A percentile compares a stretch with the other conserved stretches of the same genome.
phyloP scores from a whole-genome alignment of 2,797 vertebrate species.

The Mus minutoides region DNA sequence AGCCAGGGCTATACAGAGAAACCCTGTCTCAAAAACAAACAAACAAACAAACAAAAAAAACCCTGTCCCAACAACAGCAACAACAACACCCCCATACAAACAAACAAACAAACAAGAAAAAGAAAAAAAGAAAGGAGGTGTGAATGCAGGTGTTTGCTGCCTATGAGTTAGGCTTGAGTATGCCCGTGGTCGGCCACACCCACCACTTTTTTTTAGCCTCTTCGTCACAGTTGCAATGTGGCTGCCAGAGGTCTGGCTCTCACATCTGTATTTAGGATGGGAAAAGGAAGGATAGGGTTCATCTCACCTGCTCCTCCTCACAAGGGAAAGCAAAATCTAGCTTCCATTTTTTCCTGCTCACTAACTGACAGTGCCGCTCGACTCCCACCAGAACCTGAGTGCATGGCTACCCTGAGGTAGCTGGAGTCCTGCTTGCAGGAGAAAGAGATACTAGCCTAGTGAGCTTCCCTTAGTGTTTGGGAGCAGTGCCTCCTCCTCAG shows the following conservation, averaged over 20 bases:
- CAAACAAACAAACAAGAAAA: no score
- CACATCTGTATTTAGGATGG: background rate
- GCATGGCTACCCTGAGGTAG: background rate
- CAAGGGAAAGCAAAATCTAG: background rate
- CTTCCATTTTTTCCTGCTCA: background rate
- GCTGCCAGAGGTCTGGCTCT: slow-evolving; percentile 3
- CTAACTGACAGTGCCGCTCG: no score
- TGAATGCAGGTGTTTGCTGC: background rate
- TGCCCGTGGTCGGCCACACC: no score
- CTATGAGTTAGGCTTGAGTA: background rate
- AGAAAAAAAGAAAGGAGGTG: background rate
- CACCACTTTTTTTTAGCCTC: background rate
- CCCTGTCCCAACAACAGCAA: no score
- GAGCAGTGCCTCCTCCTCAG: background rate
- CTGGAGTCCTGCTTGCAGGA: no score
- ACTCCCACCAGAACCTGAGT: background rate
- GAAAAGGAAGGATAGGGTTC: no score
- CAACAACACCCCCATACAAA: no score
- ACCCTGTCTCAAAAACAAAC: no score
- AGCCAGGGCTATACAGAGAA: no score
- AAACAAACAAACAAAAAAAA: no score
- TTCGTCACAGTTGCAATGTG: background rate
- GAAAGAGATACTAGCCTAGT: background rate
- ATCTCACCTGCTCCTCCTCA: background rate
- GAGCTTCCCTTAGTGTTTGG: background rate